These are phyloP conservation scores for Hirtodrosophila duncani DNA, from an alignment of 2,888 invertebrate genomes.

Conservation along the genomic window DNA sequence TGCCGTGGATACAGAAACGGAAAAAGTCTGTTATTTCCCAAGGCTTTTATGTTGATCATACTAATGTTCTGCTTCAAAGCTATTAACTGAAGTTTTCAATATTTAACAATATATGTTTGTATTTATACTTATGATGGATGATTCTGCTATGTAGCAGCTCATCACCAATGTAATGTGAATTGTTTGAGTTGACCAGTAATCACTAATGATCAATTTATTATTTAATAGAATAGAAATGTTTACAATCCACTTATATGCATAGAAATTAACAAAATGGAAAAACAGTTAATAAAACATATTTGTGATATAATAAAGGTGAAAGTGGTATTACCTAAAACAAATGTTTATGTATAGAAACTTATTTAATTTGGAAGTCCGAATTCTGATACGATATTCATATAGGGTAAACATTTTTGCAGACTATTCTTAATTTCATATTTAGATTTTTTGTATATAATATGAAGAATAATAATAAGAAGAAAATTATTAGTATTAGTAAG, in stretches of 20 bases:
- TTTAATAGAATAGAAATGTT: constrained; percentile 43
- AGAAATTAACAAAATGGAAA: constrained; percentile 43
- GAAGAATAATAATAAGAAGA: too few relatives aligned
- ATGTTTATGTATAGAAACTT: constrained; percentile 20
- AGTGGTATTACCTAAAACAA: constrained; percentile 47
- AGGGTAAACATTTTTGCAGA: too few relatives aligned
- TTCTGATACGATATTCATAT: constrained; percentile 73
- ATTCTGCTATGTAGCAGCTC: too few relatives aligned
- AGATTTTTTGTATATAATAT: too few relatives aligned
- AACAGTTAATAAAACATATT: constrained; percentile 62
- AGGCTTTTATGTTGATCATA: background rate
- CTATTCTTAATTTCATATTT: too few relatives aligned
- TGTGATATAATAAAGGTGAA: constrained; percentile 72
- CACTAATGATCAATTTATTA: constrained; percentile 51
- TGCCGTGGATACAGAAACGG: constrained; percentile 4
- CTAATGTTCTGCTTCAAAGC: constrained; percentile 6
- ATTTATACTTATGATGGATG: too few relatives aligned
- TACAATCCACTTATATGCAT: constrained; percentile 18
- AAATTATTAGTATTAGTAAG: too few relatives aligned
- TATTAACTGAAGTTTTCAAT: constrained; percentile 15
- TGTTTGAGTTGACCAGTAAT: constrained; percentile 52
- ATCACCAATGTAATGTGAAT: constrained; percentile 45
- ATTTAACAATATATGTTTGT: constrained; percentile 26
- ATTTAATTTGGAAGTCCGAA: constrained; percentile 17
- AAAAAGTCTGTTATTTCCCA: constrained; percentile 17